Percentiles rank a stretch among this genome's conserved stretches.
Conservation (phyloP, 2,888 invertebrate species). For the Hirtodrosophila confusa region DNA sequence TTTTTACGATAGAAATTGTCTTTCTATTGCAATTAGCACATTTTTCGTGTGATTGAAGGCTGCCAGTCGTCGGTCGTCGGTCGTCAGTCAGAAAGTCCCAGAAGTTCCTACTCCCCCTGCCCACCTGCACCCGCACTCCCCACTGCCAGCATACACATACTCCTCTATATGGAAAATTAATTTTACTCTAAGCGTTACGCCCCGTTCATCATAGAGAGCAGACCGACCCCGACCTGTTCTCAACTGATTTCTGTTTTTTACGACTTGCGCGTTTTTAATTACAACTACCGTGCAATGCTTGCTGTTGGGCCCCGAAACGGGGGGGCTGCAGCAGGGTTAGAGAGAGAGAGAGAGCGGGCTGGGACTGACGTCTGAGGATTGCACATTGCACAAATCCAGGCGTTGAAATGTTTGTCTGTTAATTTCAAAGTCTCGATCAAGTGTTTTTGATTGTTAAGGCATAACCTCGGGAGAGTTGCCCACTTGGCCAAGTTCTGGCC, state of each 20-base stretch:
- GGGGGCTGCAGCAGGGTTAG: neutral
- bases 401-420: slow-evolving; percentile 61
- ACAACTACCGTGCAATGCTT: slow-evolving; percentile 55
- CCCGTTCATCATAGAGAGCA: slow-evolving; percentile 47
- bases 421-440: slow-evolving; percentile 67
- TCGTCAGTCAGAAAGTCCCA: slow-evolving; percentile 40
- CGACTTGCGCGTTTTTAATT: slow-evolving; percentile 75
- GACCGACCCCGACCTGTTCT: slow-evolving; percentile 60
- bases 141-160: neutral
- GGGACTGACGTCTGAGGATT: slow-evolving; percentile 35
- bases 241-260: slow-evolving; percentile 64
- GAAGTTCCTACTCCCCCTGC: slow-evolving; percentile 11
- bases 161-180: slow-evolving; percentile 69
- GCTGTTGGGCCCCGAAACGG: slow-evolving; percentile 10
- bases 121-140: too few species aligned
- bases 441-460: slow-evolving; percentile 31
- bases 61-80: slow-evolving; percentile 55
- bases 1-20: slow-evolving; percentile 75
- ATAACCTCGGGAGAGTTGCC: slow-evolving; percentile 16
- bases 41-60: slow-evolving; percentile 73
- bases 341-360: slow-evolving; percentile 17
- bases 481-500: slow-evolving; percentile 4
- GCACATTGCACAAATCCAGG: slow-evolving; percentile 33
- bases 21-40: slow-evolving; percentile 77
- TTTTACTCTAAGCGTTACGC: slow-evolving; percentile 62